A percentile compares a stretch with the other conserved stretches of the same genome.
Evolutionary conservation across 1,140 invertebrate species (phyloP).

Genomic region (Apocrypta bakeri): DNA sequence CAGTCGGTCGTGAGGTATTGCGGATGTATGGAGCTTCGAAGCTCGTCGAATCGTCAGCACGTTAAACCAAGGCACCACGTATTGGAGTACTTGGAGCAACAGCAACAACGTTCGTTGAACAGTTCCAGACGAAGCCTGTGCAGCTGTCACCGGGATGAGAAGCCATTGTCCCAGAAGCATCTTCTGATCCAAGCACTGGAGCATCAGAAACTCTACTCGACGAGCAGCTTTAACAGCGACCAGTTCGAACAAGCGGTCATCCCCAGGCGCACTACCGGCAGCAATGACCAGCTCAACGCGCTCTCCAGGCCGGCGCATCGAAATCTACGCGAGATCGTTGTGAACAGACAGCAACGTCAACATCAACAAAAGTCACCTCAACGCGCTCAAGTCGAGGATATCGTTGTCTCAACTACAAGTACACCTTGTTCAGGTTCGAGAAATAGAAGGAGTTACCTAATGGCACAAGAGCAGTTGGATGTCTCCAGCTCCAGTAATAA

Average conservation of each 20-base stretch:
- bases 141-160: background rate
- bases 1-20: background rate
- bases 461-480: slow-evolving; percentile 48
- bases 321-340: slow-evolving; percentile 34
- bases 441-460: background rate
- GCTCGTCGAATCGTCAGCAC: background rate
- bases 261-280: slow-evolving; percentile 55
- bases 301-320: slow-evolving; percentile 16
- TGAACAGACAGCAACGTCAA: slow-evolving; percentile 8
- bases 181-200: slow-evolving; percentile 44
- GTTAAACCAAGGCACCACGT: background rate
- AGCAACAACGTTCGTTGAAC: background rate
- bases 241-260: background rate
- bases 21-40: background rate
- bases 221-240: slow-evolving; percentile 4
- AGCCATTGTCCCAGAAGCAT: slow-evolving; percentile 48
- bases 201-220: background rate
- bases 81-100: background rate
- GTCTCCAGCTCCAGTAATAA: slow-evolving; percentile 51
- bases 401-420: slow-evolving; percentile 58
- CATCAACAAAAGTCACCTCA: background rate
- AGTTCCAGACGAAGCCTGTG: slow-evolving; percentile 48
- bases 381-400: slow-evolving; percentile 51
- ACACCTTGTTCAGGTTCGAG: slow-evolving; percentile 60
- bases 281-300: slow-evolving; percentile 55